These are phyloP conservation scores for Camponotus vicinus DNA, from an alignment of 1,140 invertebrate genomes.

Conservation along the genomic window DNA sequence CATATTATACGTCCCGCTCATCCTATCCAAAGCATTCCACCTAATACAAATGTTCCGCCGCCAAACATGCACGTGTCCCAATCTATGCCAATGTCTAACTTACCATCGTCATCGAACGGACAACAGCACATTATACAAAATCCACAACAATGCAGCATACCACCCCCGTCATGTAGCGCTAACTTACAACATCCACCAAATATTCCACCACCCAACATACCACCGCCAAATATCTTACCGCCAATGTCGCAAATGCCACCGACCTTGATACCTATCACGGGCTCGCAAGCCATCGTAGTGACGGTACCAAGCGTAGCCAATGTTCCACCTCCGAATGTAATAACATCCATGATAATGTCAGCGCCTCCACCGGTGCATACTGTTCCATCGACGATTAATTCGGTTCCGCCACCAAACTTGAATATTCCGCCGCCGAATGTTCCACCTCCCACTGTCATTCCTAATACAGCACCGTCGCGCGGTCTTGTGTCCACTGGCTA, in stretches of 20 bases:
- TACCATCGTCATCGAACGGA: constrained; percentile 44
- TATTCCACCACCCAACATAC: constrained; percentile 85
- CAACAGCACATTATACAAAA: constrained; percentile 82
- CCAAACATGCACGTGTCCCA: constrained; percentile 79
- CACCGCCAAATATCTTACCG: constrained; percentile 81
- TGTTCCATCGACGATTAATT: constrained; percentile 79
- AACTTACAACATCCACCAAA: constrained; percentile 86
- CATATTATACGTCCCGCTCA: constrained; percentile 79
- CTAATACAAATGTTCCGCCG: constrained; percentile 82
- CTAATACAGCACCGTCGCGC: constrained; percentile 75
- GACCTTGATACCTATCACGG: constrained; percentile 80
- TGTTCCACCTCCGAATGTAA: constrained; percentile 83
- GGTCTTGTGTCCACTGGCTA: constrained; percentile 78
- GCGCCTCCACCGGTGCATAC: constrained; percentile 81
- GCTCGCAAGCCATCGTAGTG: constrained; percentile 84
- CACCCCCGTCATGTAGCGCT: constrained; percentile 82
- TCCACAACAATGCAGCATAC: constrained; percentile 83
- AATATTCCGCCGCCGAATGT: constrained; percentile 82
- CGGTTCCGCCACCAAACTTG: constrained; percentile 81
- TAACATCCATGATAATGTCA: constrained; percentile 84
- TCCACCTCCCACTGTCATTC: constrained; percentile 80
- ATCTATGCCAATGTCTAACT: constrained; percentile 71
- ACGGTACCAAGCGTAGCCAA: constrained; percentile 80
- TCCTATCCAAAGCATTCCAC: constrained; percentile 75
- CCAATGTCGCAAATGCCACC: constrained; percentile 83